phyloP scores from a whole-genome alignment of 1,140 invertebrate genomes.

The Chymomyza costata region DNA sequence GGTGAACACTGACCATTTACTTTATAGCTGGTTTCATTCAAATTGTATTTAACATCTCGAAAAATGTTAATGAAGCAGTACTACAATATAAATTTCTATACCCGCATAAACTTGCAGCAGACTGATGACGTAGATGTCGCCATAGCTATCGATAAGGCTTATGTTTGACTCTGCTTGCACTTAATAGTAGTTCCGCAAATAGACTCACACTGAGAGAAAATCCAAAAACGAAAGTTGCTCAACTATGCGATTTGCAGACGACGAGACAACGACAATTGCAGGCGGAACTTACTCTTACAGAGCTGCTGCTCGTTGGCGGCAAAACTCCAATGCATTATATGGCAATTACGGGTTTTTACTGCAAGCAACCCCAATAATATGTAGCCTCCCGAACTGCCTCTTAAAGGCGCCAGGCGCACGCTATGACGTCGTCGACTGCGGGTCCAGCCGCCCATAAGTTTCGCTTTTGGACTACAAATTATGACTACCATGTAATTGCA shows the following conservation, averaged over 20 bases:
- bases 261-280: slow-evolving; percentile 35
- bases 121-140: slow-evolving; percentile 13
- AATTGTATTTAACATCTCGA: too few species aligned
- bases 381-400: slow-evolving; percentile 39
- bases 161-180: slow-evolving; percentile 20
- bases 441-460: slow-evolving; percentile 36
- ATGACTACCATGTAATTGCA: slow-evolving; percentile 26
- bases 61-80: too few species aligned
- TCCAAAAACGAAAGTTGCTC: slow-evolving; percentile 52
- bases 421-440: slow-evolving; percentile 34
- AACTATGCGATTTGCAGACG: slow-evolving; percentile 35
- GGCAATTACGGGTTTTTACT: too few species aligned
- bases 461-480: slow-evolving; percentile 39
- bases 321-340: slow-evolving; percentile 40
- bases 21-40: too few species aligned
- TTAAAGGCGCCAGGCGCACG: slow-evolving; percentile 43
- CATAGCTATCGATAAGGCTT: slow-evolving; percentile 25
- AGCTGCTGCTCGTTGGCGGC: slow-evolving; percentile 2
- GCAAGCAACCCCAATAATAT: slow-evolving; percentile 32
- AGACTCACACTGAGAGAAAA: background rate
- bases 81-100: too few species aligned
- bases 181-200: slow-evolving; percentile 60
- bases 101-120: too few species aligned
- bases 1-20: too few species aligned
- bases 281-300: slow-evolving; percentile 38